Conservation (phyloP, 2,888 invertebrate species). For the Capitulum mitella region DNA sequence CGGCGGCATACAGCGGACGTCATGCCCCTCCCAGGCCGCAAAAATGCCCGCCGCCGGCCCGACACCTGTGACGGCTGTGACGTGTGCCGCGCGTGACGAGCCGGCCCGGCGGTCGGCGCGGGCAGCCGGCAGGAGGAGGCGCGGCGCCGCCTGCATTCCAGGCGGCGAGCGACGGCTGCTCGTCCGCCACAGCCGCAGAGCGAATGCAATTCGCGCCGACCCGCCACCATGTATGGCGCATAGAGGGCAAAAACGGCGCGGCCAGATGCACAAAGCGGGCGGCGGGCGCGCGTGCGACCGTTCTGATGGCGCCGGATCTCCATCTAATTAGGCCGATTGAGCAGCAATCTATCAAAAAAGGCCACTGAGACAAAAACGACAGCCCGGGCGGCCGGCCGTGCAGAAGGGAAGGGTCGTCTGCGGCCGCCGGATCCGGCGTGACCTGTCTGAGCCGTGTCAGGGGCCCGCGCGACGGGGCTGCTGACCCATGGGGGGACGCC, state of each 20-base stretch:
- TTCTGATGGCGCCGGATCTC: not conserved
- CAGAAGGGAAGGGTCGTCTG: too few species aligned
- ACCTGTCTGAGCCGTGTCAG: too few species aligned
- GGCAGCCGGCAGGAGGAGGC: not conserved
- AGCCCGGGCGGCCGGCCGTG: too few species aligned
- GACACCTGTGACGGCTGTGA: not conserved
- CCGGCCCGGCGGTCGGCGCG: not conserved
- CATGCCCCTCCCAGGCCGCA: not conserved
- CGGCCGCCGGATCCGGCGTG: too few species aligned
- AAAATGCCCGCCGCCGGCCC: not conserved
- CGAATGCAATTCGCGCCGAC: conserved; percentile 3
- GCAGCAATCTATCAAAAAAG: not conserved
- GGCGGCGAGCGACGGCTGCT: not conserved
- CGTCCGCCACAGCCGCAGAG: not conserved
- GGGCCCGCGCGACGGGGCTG: too few species aligned
- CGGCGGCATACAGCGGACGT: not conserved
- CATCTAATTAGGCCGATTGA: not conserved
- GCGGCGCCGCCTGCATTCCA: not conserved
- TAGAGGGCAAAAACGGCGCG: not conserved
- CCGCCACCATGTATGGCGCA: not conserved
- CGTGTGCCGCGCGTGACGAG: not conserved
- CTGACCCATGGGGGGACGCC: too few species aligned
- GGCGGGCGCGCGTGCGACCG: not conserved
- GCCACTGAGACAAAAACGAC: not conserved
- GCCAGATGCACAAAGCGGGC: not conserved